Conservation (phyloP, 2,113 vertebrate genomes). For the Paramormyrops kingsleyae region DNA sequence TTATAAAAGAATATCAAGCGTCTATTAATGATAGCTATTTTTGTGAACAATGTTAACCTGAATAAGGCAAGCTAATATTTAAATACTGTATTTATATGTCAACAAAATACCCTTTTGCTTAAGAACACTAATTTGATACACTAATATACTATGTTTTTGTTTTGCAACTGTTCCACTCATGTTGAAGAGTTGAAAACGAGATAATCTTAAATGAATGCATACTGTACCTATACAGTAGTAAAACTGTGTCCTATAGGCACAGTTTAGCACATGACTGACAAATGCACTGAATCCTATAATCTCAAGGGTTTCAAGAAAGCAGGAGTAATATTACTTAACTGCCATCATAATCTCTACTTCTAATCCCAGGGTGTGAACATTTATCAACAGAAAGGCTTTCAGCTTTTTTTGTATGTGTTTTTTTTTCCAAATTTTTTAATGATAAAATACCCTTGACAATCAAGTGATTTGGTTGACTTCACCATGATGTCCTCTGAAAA, state of each 20-base stretch:
- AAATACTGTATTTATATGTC: neutral
- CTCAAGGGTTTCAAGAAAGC: neutral
- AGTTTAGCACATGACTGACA: neutral
- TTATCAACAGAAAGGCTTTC: neutral
- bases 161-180: neutral
- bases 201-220: neutral
- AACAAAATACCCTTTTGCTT: neutral
- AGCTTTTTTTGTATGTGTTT: neutral
- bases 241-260: neutral
- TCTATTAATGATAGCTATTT: conserved; percentile 2
- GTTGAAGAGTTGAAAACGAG: neutral
- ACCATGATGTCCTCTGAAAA: neutral
- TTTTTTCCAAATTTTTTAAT: neutral
- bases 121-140: conserved; percentile 14
- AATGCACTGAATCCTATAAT: neutral
- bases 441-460: neutral
- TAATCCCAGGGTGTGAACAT: neutral
- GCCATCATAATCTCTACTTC: neutral
- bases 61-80: conserved; percentile 11
- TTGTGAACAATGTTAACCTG: neutral
- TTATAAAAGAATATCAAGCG: neutral
- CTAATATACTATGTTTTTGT: neutral
- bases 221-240: neutral
- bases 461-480: neutral
- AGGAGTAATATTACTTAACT: neutral